Base-by-base conservation (phyloP, 2,888 invertebrate species). In the Atrina japonica region DNA sequence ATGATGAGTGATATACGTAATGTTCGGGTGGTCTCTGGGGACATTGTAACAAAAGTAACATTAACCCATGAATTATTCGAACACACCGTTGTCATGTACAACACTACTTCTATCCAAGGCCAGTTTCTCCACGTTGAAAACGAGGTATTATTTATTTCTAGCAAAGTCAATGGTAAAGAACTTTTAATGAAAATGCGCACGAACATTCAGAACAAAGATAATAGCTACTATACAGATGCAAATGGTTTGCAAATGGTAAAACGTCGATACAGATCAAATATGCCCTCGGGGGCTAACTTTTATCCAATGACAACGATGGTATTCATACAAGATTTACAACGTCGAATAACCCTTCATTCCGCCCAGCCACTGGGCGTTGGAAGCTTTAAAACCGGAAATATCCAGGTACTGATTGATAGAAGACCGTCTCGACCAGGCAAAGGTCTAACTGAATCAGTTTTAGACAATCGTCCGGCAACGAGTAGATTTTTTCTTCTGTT, bases 261-360 rank as follows among this genome's bases (percentile, higher is more conserved):
- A 86, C 93, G 98, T 1, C 94, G 95, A 79, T 93, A 94, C 76
- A 94, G 95, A 81, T 92, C 93, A 0, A 97, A 98, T 91, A 90
- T 98, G 21, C 98, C 98, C 0, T 88, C 97, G 0, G 98, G 98
- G 92, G 98, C 95, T 0, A 97, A 99, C 91, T 97, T 95, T 91
- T 99, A 98, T 92, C 99, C 99, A 3, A 93, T 99, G 88, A 94
- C 97, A 0, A 93, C 95, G 1, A 94, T 94, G 72, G 95, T 95
- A 0, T 98, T 94, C 88, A 95, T 98, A 59, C 90, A 93, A 81
- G 95, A 97, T 91, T 95, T 68, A 23, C 50, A 61, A 5, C 59
- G 58, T 6, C 70, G 90, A 29, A 61, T 88, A 52, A 81, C 80
- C 56, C n/a, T 90, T 6, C 75, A 88, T 25, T 73, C 80, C 43